A percentile compares a stretch with the other conserved stretches of the same genome.
These are phyloP conservation scores for Pantherophis vulpinus DNA, from an alignment of 2,797 vertebrate genomes.

Conservation along the genomic window DNA sequence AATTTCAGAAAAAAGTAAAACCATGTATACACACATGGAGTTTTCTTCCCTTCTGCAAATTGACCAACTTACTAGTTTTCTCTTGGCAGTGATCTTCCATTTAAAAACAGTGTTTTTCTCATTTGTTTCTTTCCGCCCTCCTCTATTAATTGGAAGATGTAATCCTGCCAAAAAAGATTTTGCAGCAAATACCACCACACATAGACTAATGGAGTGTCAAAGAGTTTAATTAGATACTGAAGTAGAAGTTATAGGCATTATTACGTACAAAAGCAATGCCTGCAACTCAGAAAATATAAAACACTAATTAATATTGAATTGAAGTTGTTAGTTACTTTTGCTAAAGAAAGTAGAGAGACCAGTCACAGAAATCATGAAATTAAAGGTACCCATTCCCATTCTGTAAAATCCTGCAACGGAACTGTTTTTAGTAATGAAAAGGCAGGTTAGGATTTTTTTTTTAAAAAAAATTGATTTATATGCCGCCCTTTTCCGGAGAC, in stretches of 20 bases:
- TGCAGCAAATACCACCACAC: slow-evolving; percentile 30
- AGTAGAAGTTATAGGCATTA: not conserved
- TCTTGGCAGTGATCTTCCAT: not conserved
- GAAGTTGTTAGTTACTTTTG: not conserved
- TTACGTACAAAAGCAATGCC: slow-evolving; percentile 25
- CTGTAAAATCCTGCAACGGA: not conserved
- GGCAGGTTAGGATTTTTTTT: not conserved
- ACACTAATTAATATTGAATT: not conserved
- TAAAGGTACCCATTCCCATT: not conserved
- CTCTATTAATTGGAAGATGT: not conserved
- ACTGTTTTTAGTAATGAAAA: not conserved
- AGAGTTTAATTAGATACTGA: slow-evolving; percentile 23
- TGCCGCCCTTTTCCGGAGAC: no score
- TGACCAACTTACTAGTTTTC: not conserved
- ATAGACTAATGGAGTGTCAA: not conserved
- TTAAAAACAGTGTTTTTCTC: not conserved
- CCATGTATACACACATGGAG: not conserved
- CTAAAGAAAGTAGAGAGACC: not conserved
- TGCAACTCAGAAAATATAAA: slow-evolving; percentile 11
- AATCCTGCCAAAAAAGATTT: slow-evolving; percentile 17
- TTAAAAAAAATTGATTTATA: no score
- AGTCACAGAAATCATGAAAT: not conserved
- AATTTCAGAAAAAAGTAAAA: not conserved
- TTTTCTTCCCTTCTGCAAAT: slow-evolving; percentile 15
- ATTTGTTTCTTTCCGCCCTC: not conserved